phyloP scores from a whole-genome alignment of 1,140 invertebrate species.

The Chrysopa pallens region DNA sequence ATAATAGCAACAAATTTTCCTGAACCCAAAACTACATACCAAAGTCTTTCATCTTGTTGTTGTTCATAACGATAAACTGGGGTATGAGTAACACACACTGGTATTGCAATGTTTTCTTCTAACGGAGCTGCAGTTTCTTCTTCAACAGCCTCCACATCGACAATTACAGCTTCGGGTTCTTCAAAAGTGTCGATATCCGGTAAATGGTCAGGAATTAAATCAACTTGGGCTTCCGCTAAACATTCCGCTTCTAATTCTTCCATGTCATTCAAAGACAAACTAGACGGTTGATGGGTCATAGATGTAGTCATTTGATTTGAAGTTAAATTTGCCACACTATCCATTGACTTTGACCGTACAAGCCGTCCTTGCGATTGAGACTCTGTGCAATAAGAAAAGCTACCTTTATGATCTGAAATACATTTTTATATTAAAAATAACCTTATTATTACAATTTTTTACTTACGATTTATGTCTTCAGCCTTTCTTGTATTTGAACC shows the following conservation, averaged over 20 bases:
- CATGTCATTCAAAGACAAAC: conserved; percentile 49
- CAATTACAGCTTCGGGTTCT: conserved; percentile 40
- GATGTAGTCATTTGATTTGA: conserved; percentile 10
- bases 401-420: too few species aligned
- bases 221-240: conserved; percentile 14
- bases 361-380: conserved; percentile 10
- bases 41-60: conserved; percentile 20
- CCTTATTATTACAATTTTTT: too few species aligned
- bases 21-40: conserved; percentile 13
- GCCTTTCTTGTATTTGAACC: conserved; percentile 10
- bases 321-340: conserved; percentile 33
- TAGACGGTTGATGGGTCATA: conserved; percentile 42
- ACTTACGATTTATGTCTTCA: conserved; percentile 8
- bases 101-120: conserved; percentile 33
- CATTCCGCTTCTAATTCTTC: conserved; percentile 35
- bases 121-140: conserved; percentile 45
- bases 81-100: conserved; percentile 31
- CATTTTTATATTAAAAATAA: too few species aligned
- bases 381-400: not conserved
- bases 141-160: conserved; percentile 48
- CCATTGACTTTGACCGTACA: conserved; percentile 49
- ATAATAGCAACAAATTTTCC: not conserved
- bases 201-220: conserved; percentile 14
- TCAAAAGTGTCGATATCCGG: conserved; percentile 4
- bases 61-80: conserved; percentile 35